Evolutionary conservation across 2,888 invertebrate genomes (phyloP).

Genomic region (Drosophila buzzatii): DNA sequence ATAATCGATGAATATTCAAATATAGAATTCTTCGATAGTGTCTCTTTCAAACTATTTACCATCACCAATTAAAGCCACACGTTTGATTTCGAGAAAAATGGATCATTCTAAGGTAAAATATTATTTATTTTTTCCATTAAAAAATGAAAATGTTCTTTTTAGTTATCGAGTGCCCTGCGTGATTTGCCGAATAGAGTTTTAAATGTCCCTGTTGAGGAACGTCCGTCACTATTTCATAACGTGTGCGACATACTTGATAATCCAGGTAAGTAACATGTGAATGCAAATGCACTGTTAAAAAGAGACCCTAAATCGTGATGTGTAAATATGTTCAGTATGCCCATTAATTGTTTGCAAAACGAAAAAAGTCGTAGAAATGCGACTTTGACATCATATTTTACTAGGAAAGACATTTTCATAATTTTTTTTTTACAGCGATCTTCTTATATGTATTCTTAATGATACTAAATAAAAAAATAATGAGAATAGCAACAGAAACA

Average conservation of each 20-base stretch:
- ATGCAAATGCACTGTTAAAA: too few species aligned
- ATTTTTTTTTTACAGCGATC: too few species aligned
- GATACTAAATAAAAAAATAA: too few species aligned
- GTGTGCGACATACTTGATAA: slow-evolving; percentile 88
- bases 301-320: too few species aligned
- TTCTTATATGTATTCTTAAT: too few species aligned
- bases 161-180: slow-evolving; percentile 84
- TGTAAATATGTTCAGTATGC: too few species aligned
- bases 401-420: too few species aligned
- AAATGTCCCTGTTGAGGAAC: slow-evolving; percentile 81
- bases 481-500: too few species aligned
- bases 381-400: too few species aligned
- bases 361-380: too few species aligned
- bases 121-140: background rate
- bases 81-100: slow-evolving; percentile 49
- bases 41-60: background rate
- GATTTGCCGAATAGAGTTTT: slow-evolving; percentile 84
- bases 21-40: background rate
- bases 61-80: slow-evolving; percentile 30
- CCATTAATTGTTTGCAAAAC: too few species aligned
- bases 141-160: slow-evolving; percentile 2
- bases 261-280: slow-evolving; percentile 87
- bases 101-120: slow-evolving; percentile 48
- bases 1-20: background rate
- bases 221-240: slow-evolving; percentile 80